Evolutionary conservation across 2,113 vertebrate species (phyloP), one percentile per base, ranked within the genome.

Genomic region (Capra hircus): DNA sequence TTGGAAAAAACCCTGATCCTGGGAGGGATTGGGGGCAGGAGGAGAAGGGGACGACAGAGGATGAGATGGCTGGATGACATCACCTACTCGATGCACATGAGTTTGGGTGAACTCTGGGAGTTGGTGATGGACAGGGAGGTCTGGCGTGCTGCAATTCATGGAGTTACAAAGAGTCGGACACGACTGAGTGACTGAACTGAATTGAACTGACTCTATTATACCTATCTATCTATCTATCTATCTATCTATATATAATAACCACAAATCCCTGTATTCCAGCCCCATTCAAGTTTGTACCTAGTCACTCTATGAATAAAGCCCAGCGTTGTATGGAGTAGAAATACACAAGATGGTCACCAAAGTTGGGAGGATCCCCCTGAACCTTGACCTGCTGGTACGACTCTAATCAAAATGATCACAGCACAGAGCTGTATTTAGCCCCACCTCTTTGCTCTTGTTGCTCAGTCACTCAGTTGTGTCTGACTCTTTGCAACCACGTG

Each of bases 41-140:
- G 27, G 27, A 60, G 2, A 60, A 60, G 12, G 5, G 12, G 27
- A 30, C 1, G 0, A 30, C 59, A 30, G 59, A 60, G 27, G 27
- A 60, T 7, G 5, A 60, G 27, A 30, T 30, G 59, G 59, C 12
- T 30, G 27, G 59, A 60, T 60, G 27, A 4, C 59, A 60, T 60
- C 27, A 60, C 59, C 12, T 0, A 60, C 12, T 60, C 12, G 0
- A 30, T 60, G 27, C 12, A 14, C 12, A 60, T 14, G 12, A 14
- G 27, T 60, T 30, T 60, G 59, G 2, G 12, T 60, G 27, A 60
- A 60, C 59, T 60, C 59, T 11, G 2, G 59, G 12, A 60, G 12
- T 60, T 28, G 59, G 59, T 60, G 27, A 14, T 60, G 59, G 12
- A 30, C 12, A 30, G 5, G 59, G 12, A 60, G 59, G 13, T 13